Evolutionary conservation across 1,140 invertebrate species (phyloP), one percentile per base, ranked within the genome.

Genomic region (Drosophila leontia): DNA sequence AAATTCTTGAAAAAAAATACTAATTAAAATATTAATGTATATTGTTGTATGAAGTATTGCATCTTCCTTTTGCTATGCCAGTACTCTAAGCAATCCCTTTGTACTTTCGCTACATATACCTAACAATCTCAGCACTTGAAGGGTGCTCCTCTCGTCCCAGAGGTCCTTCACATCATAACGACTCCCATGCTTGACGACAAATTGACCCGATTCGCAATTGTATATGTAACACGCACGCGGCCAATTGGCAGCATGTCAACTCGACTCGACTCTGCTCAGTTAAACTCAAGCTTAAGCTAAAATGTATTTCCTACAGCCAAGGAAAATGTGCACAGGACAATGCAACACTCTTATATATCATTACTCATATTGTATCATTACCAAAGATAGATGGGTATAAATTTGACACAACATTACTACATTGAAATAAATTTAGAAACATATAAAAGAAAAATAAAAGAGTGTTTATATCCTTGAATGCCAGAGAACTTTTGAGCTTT

Each of bases 201-300:
- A 83, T 86, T 87, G 83, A 88, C 83, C 84, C 80, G 70, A 67
- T 87, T 88, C 69, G 57, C 59, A 72, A 77, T 72, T 55, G 70
- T 69, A 59, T 58, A 64, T 75, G 75, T 56, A 85, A 68, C 82
- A 81, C 63, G 60, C 82, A 75, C 82, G 47, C 64, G 74, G 75
- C 64, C 82, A 85, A 85, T 85, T 85, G 75, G 79, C 83, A 87
- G 79, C 65, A 76, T 82, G 76, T 87, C 83, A 83, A 80, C 76
- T 68, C 53, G 55, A 60, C 81, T 77, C 62, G 63, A 60, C 68
- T 65, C 17, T 41, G 64, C 42, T 68, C 26, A 65, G 51, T 37
- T 9, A 37, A 55, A 39, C 34, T 23, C 13, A 37, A 11, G 26
- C 41, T 39, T 5, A 26, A 37, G 65, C 11, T 35, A 39, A 17